Conservation (phyloP, 2,888 invertebrate species). For the Idaea dimidiata region DNA sequence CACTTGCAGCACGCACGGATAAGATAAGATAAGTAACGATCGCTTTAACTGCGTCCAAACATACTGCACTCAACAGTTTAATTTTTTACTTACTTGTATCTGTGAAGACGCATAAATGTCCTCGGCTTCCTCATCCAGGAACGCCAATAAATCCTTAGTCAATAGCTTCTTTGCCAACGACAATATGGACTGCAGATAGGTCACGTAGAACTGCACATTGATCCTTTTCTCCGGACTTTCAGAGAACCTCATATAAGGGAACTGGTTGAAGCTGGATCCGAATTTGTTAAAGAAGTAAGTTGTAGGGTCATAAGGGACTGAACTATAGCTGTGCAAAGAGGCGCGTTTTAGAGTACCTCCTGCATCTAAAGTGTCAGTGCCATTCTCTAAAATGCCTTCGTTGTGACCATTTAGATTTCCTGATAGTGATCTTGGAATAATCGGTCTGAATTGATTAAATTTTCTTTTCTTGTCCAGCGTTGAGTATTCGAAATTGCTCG, state of each 20-base stretch:
- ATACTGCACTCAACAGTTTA: too few relatives aligned
- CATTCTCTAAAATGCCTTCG: conserved; percentile 68
- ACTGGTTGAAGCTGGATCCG: conserved; percentile 96
- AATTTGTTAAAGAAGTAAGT: conserved; percentile 95
- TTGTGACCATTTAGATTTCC: conserved; percentile 87
- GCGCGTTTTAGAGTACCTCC: conserved; percentile 63
- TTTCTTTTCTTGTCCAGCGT: conserved; percentile 83
- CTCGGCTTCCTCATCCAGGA: conserved; percentile 91
- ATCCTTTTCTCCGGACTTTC: conserved; percentile 85
- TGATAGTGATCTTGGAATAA: conserved; percentile 95
- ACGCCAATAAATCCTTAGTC: conserved; percentile 89
- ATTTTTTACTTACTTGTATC: conserved; percentile 79
- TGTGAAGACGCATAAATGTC: conserved; percentile 88
- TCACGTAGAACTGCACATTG: conserved; percentile 86
- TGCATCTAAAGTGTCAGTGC: conserved; percentile 55
- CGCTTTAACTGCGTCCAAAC: too few relatives aligned
- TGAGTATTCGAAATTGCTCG: conserved; percentile 62
- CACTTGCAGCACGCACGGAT: too few relatives aligned
- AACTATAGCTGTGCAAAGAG: conserved; percentile 81
- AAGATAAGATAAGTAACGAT: too few relatives aligned
- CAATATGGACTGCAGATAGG: conserved; percentile 90
- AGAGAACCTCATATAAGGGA: conserved; percentile 89
- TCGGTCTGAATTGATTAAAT: conserved; percentile 90
- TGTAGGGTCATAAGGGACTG: conserved; percentile 88
- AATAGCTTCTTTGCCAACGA: conserved; percentile 91